Conservation (phyloP, 2,797 vertebrate species). For the Eulemur rubriventer region DNA sequence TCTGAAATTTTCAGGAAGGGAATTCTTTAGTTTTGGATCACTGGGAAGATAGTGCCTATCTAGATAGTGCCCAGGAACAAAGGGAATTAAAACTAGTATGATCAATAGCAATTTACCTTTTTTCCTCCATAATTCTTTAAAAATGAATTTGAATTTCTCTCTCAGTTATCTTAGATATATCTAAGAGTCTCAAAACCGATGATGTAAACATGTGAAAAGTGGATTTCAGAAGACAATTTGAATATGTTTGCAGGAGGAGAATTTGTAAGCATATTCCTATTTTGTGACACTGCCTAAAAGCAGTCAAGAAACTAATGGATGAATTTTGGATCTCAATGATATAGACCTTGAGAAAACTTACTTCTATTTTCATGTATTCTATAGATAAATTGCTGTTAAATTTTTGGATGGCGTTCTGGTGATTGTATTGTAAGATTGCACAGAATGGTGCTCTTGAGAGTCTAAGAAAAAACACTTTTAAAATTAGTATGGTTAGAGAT, state of each 20-base stretch:
- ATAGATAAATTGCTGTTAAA: neutral
- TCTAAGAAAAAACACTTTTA: too few species aligned
- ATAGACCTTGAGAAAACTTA: neutral
- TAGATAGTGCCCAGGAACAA: neutral
- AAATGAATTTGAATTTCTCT: conserved; percentile 24
- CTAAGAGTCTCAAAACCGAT: neutral
- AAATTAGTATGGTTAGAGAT: too few species aligned
- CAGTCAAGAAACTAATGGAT: neutral
- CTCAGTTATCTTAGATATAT: neutral
- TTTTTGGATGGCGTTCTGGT: neutral
- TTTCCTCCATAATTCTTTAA: neutral
- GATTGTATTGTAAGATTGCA: neutral
- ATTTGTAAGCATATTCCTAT: neutral
- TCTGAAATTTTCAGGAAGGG: neutral
- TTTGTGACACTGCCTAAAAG: neutral
- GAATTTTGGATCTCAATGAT: neutral
- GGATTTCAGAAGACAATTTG: neutral
- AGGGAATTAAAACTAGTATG: neutral
- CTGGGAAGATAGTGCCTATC: neutral
- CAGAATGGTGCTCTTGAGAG: neutral
- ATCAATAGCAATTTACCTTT: neutral
- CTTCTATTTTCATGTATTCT: neutral
- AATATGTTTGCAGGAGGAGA: neutral
- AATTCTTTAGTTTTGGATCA: neutral
- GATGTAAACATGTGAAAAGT: neutral